Conservation (phyloP, 2,113 vertebrate species). For the Cyanoramphus novaezelandiae region DNA sequence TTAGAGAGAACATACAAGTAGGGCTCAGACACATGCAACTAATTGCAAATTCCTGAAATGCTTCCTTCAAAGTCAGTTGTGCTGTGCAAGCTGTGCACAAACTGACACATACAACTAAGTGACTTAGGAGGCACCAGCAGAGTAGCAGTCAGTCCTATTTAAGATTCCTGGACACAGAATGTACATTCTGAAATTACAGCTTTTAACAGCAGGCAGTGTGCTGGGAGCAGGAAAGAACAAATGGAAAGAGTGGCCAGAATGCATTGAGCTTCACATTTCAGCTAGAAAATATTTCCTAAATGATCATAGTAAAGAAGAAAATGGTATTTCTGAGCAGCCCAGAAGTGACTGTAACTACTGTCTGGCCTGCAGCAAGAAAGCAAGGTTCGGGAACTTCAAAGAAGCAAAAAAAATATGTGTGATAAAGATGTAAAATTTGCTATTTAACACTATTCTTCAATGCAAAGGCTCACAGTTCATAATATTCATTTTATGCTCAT, state of each 20-base stretch:
- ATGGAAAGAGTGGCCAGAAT: not conserved
- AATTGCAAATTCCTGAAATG: not conserved
- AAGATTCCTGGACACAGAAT: not conserved
- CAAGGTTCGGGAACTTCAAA: not conserved
- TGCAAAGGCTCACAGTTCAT: not conserved
- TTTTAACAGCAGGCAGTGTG: not conserved
- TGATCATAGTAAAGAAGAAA: not conserved
- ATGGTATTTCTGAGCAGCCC: not conserved
- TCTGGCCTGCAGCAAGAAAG: not conserved
- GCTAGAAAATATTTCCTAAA: not conserved
- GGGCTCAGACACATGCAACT: not conserved
- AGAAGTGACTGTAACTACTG: not conserved
- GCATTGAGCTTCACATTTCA: not conserved
- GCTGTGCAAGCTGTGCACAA: not conserved
- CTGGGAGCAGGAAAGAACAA: not conserved
- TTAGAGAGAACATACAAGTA: not conserved
- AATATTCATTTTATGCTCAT: not conserved
- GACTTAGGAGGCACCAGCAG: not conserved
- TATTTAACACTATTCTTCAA: not conserved
- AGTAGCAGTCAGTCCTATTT: not conserved
- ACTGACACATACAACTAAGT: not conserved
- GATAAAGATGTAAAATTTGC: not conserved
- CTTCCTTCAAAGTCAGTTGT: not conserved
- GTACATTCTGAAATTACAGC: not conserved
- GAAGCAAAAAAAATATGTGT: not conserved